Conservation (phyloP, 2,888 invertebrate genomes). For the Volucella bombylans region DNA sequence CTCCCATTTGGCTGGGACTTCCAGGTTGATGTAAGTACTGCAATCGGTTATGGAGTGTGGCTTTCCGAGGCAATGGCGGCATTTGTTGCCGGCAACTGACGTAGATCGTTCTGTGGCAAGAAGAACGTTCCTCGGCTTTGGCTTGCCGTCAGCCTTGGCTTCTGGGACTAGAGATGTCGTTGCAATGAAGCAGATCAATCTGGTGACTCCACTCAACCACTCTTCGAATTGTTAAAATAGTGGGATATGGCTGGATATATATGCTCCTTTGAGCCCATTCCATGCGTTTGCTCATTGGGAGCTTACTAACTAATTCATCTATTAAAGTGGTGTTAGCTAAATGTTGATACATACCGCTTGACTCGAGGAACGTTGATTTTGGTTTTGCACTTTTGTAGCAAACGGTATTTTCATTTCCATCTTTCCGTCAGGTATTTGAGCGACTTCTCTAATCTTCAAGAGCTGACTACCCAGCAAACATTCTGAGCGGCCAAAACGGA, state of each 20-base stretch:
- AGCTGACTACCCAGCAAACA: too few species aligned
- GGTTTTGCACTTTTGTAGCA: too few species aligned
- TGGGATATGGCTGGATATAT: neutral
- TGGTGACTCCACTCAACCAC: constrained; percentile 16
- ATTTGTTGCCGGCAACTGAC: neutral
- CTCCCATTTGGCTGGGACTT: constrained; percentile 13
- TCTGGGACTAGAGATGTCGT: neutral
- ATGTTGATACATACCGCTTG: too few species aligned
- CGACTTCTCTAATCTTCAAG: too few species aligned
- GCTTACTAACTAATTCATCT: too few species aligned
- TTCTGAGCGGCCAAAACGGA: constrained; percentile 66
- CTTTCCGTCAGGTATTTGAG: too few species aligned
- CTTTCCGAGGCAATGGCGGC: constrained; percentile 11
- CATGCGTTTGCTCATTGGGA: too few species aligned
- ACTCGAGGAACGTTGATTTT: too few species aligned
- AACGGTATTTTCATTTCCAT: too few species aligned
- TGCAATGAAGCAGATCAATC: constrained; percentile 4
- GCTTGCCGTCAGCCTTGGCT: neutral
- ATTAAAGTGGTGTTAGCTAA: too few species aligned
- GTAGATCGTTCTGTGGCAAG: neutral
- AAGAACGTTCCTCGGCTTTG: neutral
- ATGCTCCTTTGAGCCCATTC: too few species aligned
- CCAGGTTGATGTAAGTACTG: neutral
- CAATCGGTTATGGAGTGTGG: neutral
- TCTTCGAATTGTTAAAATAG: constrained; percentile 16